Evolutionary conservation across 2,113 vertebrate genomes (phyloP).

Genomic region (Narcine bancroftii): DNA sequence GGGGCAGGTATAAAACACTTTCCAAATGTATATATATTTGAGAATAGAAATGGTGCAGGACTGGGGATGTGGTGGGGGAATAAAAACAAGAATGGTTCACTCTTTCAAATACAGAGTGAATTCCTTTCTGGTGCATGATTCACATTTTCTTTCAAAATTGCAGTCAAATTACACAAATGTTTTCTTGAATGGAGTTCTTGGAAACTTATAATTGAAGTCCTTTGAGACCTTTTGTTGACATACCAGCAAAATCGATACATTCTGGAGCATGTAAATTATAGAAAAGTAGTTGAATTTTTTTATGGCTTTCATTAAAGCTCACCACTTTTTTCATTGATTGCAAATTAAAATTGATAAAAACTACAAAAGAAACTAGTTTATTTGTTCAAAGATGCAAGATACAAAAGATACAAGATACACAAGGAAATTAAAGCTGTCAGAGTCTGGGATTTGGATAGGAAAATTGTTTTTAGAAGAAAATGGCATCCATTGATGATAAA

Average conservation of each 20-base stretch:
- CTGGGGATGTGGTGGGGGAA: no score
- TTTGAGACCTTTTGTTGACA: background rate
- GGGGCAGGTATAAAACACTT: background rate
- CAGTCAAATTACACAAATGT: no score
- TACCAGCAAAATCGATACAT: background rate
- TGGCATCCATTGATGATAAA: no score
- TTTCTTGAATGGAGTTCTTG: background rate
- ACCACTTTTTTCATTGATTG: background rate
- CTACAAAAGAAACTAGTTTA: background rate
- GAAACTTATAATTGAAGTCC: background rate
- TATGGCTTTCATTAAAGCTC: background rate
- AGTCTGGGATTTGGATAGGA: no score
- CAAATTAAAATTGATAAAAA: background rate
- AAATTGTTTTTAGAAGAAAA: no score
- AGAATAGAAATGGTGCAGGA: no score
- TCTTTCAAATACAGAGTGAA: no score
- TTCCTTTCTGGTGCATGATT: no score
- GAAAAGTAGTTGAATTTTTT: background rate
- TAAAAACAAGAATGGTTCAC: no score
- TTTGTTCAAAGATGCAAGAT: background rate
- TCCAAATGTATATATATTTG: no score
- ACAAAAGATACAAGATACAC: background rate
- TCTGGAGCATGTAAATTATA: background rate
- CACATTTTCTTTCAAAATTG: no score
- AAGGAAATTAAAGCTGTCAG: no score